Conservation (phyloP, 2,797 vertebrate species). For the Coluber constrictor region DNA sequence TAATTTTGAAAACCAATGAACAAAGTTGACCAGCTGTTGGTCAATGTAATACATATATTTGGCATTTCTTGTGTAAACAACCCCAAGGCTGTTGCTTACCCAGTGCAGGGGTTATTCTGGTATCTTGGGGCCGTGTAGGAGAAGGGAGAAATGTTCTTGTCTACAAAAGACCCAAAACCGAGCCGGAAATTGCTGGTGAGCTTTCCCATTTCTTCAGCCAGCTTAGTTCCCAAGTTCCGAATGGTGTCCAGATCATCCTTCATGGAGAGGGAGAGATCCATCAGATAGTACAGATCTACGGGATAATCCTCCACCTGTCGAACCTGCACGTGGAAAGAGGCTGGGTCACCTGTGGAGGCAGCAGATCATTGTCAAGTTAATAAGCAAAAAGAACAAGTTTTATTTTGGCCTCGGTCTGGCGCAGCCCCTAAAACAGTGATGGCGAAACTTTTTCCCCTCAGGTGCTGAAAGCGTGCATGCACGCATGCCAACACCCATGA, state of each 20-base stretch:
- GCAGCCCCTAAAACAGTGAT: neutral
- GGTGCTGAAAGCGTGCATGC: too few relatives aligned
- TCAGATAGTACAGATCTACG: conserved; percentile 96
- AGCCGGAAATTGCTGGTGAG: conserved; percentile 97
- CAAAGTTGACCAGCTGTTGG: neutral
- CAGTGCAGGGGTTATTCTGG: conserved; percentile 92
- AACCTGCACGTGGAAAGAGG: conserved; percentile 85
- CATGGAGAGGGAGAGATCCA: conserved; percentile 99
- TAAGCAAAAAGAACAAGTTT: neutral
- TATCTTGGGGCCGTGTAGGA: conserved; percentile 92
- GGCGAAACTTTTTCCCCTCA: too few relatives aligned
- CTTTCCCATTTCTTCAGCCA: conserved; percentile 93
- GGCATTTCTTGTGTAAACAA: neutral
- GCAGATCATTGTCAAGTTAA: neutral
- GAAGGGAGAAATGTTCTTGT: conserved; percentile 96
- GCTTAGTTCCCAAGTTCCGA: conserved; percentile 89
- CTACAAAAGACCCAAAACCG: conserved; percentile 95
- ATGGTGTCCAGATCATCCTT: conserved; percentile 95
- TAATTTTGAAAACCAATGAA: neutral
- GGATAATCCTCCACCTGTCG: conserved; percentile 98
- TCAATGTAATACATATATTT: neutral
- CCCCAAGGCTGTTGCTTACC: conserved; percentile 72
- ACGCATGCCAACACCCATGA: too few relatives aligned
- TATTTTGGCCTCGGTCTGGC: neutral
- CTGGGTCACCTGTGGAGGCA: conserved; percentile 78